phyloP scores from a whole-genome alignment of 2,888 invertebrate species.

The Caenorhabditis doughertyi region DNA sequence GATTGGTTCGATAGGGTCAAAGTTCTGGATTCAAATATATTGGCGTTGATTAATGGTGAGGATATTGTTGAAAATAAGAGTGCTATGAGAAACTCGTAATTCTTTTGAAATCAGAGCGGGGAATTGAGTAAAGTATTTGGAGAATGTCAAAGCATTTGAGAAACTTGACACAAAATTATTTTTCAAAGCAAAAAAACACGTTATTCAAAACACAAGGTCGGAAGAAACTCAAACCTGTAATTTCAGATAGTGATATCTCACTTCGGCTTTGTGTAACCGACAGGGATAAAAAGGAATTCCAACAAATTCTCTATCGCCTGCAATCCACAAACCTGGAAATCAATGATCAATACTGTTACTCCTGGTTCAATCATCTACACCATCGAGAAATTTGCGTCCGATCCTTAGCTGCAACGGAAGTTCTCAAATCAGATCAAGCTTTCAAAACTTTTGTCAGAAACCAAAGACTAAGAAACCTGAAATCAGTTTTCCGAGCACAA shows the following conservation, averaged over 20 bases:
- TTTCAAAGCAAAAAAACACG: too few species aligned
- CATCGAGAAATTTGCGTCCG: conserved; percentile 33
- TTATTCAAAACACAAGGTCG: too few species aligned
- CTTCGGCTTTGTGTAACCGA: conserved; percentile 3
- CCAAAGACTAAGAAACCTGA: background rate
- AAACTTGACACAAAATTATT: too few species aligned
- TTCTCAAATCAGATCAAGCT: conserved; percentile 21
- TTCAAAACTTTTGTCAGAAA: conserved; percentile 5
- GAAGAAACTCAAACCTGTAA: too few species aligned
- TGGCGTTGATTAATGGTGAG: conserved; percentile 45
- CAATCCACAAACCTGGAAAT: background rate
- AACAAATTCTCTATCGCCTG: background rate
- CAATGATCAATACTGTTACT: conserved; percentile 23
- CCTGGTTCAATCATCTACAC: conserved; percentile 50
- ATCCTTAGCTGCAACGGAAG: conserved; percentile 13
- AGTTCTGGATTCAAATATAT: conserved; percentile 35
- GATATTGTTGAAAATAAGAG: too few species aligned
- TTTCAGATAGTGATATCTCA: conserved; percentile 44
- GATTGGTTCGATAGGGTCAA: conserved; percentile 44
- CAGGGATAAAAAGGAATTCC: conserved; percentile 18
- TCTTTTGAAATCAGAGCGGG: too few species aligned
- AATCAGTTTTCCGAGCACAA: background rate
- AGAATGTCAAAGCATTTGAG: too few species aligned
- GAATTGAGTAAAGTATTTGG: too few species aligned
- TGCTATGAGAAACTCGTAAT: too few species aligned